phyloP scores from a whole-genome alignment of 1,140 invertebrate species.

The Coelopa frigida region DNA sequence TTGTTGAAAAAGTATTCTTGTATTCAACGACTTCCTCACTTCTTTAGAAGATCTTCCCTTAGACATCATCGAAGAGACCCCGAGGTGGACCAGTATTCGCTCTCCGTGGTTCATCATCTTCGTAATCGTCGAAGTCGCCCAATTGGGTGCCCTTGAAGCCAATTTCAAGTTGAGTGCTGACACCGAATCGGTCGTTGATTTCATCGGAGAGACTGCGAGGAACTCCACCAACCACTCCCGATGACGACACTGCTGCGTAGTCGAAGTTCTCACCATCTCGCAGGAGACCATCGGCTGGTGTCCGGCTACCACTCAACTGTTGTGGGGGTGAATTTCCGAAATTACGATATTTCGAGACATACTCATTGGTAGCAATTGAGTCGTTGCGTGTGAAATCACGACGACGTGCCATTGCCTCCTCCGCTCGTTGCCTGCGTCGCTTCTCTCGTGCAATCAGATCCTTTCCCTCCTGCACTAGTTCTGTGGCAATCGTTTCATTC shows the following conservation, averaged over 20 bases:
- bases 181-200: constrained; percentile 51
- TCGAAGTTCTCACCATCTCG: constrained; percentile 39
- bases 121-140: constrained; percentile 45
- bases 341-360: constrained; percentile 48
- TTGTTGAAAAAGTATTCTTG: too few relatives aligned
- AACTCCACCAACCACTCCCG: constrained; percentile 24
- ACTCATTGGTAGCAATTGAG: constrained; percentile 42
- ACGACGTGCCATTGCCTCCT: constrained; percentile 66
- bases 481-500: constrained; percentile 86
- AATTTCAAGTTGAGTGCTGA: constrained; percentile 49
- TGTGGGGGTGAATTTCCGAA: constrained; percentile 32
- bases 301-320: constrained; percentile 12
- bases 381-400: constrained; percentile 55
- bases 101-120: constrained; percentile 43
- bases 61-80: constrained; percentile 81
- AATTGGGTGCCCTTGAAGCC: constrained; percentile 45
- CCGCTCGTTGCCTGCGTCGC: constrained; percentile 68
- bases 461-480: constrained; percentile 87
- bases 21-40: too few relatives aligned
- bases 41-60: too few relatives aligned
- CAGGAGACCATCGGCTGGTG: constrained; percentile 38
- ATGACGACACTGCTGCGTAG: constrained; percentile 28
- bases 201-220: constrained; percentile 50
- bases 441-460: constrained; percentile 85
- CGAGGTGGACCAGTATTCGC: constrained; percentile 55